Conservation (phyloP, 2,113 vertebrate genomes). For the Pollimyrus isidori region DNA sequence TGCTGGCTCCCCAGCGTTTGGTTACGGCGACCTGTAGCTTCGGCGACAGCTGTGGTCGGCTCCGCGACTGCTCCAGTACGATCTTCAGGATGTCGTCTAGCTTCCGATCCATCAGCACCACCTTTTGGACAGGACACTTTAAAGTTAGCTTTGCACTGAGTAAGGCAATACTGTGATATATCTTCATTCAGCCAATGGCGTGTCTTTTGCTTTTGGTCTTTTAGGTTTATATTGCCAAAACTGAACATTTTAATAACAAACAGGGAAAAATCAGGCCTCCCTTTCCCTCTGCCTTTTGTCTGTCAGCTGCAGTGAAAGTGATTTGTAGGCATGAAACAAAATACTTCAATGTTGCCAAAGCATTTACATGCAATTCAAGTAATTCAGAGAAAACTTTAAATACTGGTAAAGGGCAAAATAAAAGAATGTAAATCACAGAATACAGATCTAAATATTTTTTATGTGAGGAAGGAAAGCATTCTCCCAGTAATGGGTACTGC, state of each 20-base stretch:
- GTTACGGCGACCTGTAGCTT: slow-evolving; percentile 51
- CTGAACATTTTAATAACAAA: not conserved
- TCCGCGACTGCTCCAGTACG: slow-evolving; percentile 54
- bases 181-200: not conserved
- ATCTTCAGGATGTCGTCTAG: slow-evolving; percentile 57
- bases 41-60: slow-evolving; percentile 44
- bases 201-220: not conserved
- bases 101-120: slow-evolving; percentile 59
- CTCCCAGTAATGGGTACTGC: not conserved
- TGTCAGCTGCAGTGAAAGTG: not conserved
- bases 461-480: not conserved
- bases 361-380: not conserved
- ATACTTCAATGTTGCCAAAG: not conserved
- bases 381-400: not conserved
- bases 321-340: not conserved
- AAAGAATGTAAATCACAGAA: not conserved
- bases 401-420: not conserved
- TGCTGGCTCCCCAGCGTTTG: slow-evolving; percentile 49
- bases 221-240: not conserved
- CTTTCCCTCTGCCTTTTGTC: not conserved
- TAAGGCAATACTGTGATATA: not conserved
- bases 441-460: not conserved
- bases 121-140: slow-evolving; percentile 34
- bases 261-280: not conserved
- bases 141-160: not conserved